Evolutionary conservation across 2,797 vertebrate genomes (phyloP), one percentile per base, ranked within the genome.

Genomic region (Morus bassanus): DNA sequence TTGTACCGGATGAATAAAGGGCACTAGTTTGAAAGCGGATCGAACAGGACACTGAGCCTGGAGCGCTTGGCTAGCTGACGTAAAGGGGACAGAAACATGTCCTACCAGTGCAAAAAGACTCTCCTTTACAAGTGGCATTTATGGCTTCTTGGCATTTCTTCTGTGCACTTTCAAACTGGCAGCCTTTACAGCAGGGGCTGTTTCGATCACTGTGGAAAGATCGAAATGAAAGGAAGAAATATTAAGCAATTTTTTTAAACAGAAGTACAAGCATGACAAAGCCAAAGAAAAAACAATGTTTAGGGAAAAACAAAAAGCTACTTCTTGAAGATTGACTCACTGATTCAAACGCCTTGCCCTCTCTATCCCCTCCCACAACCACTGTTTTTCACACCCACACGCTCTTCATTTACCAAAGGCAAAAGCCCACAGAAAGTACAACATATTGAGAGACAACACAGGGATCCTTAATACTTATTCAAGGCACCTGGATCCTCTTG

Each of bases 61-160:
- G 10, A 95, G 93, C 63, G 1, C 56, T 87, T 54, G 65, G 77
- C 90, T 53, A 39, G 35, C 53, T 95, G 63, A 63, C 1, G 3
- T 15, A 70, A 30, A 39, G 37, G 51, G 45, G 54, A 82, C 53
- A 85, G 39, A 57, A n/a, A 15, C 61, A 70, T 3, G 3, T 78
- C 97, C 96, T 97, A 99, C 99, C 99, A 98, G 99, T 99, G 97
- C 99, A 99, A 45, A 95, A 98, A 8, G 99, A 99, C 50, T 97
- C 98, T 95, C 98, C 99, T 98, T 99, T 99, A 96, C 99, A 99
- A 67, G 99, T 99, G 8, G 99, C 99, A 65, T 97, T 99, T 88
- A 99, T 99, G 79, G 98, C 98, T 97, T 99, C 99, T 94, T 99
- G 99, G 97, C 99, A 99, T 94, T 98, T 98, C 97, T 97, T 99